Evolutionary conservation across 2,113 vertebrate genomes (phyloP).

Genomic region (Colinus virginianus): DNA sequence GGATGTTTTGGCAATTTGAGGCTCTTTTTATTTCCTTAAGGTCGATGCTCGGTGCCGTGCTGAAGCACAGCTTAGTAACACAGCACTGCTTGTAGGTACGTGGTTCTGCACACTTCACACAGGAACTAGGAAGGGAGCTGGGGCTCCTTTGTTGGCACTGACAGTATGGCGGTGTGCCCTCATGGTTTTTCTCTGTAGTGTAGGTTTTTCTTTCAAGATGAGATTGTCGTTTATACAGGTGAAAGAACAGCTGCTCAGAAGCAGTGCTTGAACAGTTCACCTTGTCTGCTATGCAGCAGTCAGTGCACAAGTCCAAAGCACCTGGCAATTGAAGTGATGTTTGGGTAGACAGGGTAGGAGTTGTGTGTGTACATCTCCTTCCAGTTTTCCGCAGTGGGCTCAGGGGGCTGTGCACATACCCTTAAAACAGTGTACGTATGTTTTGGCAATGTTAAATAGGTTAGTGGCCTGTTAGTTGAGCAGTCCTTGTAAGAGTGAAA

Average conservation of each 20-base stretch:
- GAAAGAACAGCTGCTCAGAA: background rate
- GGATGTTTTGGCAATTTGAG: slow-evolving; percentile 9
- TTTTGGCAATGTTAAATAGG: background rate
- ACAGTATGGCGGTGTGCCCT: background rate
- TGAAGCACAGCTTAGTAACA: background rate
- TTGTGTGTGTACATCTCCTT: background rate
- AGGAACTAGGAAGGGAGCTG: background rate
- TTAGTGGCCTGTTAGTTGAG: background rate
- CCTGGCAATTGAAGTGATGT: background rate
- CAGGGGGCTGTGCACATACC: rapidly evolving
- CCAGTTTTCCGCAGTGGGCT: background rate
- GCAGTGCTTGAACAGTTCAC: rapidly evolving
- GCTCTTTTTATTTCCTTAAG: slow-evolving; percentile 14
- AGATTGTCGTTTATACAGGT: background rate
- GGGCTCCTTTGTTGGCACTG: background rate
- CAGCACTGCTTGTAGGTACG: rapidly evolving
- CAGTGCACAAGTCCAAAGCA: background rate
- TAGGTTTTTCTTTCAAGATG: background rate
- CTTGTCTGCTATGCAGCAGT: background rate
- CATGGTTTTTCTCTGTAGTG: background rate
- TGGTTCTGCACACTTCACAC: background rate
- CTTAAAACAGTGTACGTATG: background rate
- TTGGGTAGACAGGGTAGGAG: background rate
- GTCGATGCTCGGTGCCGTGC: background rate
- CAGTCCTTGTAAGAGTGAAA: background rate